These are phyloP conservation scores for Dicrurus megarhynchus DNA, from an alignment of 2,113 vertebrate species.

Conservation along the genomic window DNA sequence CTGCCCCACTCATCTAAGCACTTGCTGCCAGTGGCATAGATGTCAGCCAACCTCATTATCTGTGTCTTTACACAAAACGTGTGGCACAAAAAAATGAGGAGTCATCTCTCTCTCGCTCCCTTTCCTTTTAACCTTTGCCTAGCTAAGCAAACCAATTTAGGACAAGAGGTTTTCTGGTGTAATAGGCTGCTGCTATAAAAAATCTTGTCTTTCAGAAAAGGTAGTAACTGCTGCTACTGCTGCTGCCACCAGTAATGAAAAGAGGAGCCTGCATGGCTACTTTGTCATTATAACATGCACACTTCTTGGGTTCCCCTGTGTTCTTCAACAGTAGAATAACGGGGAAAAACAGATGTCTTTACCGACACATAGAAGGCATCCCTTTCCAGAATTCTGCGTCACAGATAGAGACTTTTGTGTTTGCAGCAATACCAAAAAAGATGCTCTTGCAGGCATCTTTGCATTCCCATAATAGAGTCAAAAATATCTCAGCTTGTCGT, in stretches of 20 bases:
- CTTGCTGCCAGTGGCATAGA: neutral
- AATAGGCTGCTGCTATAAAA: neutral
- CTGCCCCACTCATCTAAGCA: neutral
- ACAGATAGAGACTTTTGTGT: neutral
- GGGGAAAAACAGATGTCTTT: neutral
- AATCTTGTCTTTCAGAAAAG: neutral
- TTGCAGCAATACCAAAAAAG: neutral
- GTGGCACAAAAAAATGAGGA: neutral
- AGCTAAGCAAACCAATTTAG: neutral
- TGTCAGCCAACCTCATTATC: neutral
- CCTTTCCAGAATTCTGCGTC: neutral
- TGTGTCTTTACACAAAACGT: neutral
- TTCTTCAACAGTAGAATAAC: neutral
- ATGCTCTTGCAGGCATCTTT: neutral
- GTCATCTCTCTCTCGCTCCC: neutral
- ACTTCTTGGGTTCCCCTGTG: neutral
- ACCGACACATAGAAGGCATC: fast-evolving
- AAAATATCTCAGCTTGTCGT: neutral
- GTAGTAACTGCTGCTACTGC: neutral
- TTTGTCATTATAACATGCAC: neutral
- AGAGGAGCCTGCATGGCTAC: neutral
- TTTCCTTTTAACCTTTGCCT: neutral
- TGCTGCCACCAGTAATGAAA: neutral
- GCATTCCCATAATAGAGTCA: neutral
- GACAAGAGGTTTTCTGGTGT: neutral